Base-by-base conservation (phyloP, 2,888 invertebrate genomes). In the Merodon equestris region DNA sequence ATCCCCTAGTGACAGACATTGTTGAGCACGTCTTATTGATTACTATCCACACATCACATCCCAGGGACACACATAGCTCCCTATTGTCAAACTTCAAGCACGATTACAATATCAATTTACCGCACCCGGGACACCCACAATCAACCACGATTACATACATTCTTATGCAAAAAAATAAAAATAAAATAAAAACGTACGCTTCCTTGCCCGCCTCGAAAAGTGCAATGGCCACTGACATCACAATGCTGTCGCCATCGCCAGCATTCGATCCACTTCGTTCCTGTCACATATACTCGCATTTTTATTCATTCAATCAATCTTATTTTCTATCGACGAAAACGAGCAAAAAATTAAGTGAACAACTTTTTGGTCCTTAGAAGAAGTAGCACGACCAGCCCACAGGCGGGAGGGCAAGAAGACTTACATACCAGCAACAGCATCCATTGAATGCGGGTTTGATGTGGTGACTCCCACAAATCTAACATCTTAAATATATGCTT, bases 151-250 rank as follows among this genome's bases (percentile, higher is more conserved):
- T 61, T 61, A 68, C 54, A 74, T 56, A 44, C 44, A n/a, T n/a
- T n/a, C n/a, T 27, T 27, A 27, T 27, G 7, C 27, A 27, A 7
- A 27, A 7, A 27, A 7, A 27, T 7, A 27, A 7, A 27, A 27
- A 27, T 2, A 27, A 27, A 27, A 27, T 27, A 27, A 2, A 27
- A 4, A 27, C 27, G 7, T 27, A 27, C 7, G 27, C n/a, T n/a
- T n/a, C n/a, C n/a, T 34, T 40, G 42, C 36, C 63, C 50, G 68
- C 18, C 45, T 48, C 63, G 14, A 54, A 58, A 63, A 73, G 61
- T 73, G 67, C 67, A 77, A 45, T 63, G 77, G 73, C 50, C 73
- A 77, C 61, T 77, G 77, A 67, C 73, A 77, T 63, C 67, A 60
- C 56, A 67, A 45, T 66, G 15, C 56, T 45, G 50, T 68, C 57